Evolutionary conservation across 2,888 invertebrate species (phyloP).

Genomic region (Petrophora chlorosata): DNA sequence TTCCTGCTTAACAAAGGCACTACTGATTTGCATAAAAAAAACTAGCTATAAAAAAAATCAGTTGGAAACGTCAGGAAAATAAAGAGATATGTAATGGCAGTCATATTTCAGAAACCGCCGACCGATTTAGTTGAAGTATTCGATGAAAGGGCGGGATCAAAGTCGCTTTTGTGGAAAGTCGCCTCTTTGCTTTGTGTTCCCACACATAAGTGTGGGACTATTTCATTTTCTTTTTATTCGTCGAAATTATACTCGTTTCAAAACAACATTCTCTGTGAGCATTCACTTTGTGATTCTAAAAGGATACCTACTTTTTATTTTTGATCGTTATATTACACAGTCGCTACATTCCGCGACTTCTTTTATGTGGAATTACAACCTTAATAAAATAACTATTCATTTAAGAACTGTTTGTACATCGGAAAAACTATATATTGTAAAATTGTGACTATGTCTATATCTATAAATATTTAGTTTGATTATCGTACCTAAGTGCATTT

Average conservation of each 20-base stretch:
- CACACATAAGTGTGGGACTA: background rate
- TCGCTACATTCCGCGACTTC: too few relatives aligned
- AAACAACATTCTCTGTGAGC: too few relatives aligned
- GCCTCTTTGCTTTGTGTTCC: slow-evolving; percentile 24
- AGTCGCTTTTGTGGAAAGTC: slow-evolving; percentile 39
- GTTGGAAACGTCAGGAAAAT: slow-evolving; percentile 40
- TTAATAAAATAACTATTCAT: too few relatives aligned
- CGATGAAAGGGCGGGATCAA: slow-evolving; percentile 37
- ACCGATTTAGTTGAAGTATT: slow-evolving; percentile 27
- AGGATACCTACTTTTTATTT: too few relatives aligned
- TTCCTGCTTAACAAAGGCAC: background rate
- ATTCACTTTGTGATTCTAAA: too few relatives aligned
- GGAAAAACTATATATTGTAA: too few relatives aligned
- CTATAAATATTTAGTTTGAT: too few relatives aligned
- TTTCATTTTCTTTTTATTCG: slow-evolving; percentile 3
- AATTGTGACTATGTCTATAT: too few relatives aligned
- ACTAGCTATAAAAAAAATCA: slow-evolving; percentile 26
- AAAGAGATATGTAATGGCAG: slow-evolving; percentile 41
- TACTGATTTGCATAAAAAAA: background rate
- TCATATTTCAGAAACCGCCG: slow-evolving; percentile 41
- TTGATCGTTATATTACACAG: too few relatives aligned
- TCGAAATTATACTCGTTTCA: background rate
- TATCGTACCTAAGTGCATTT: too few relatives aligned
- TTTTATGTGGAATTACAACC: too few relatives aligned
- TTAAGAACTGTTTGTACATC: too few relatives aligned